These are phyloP conservation scores for Aldabrachelys gigantea DNA, from an alignment of 2,113 vertebrate species.

Conservation along the genomic window DNA sequence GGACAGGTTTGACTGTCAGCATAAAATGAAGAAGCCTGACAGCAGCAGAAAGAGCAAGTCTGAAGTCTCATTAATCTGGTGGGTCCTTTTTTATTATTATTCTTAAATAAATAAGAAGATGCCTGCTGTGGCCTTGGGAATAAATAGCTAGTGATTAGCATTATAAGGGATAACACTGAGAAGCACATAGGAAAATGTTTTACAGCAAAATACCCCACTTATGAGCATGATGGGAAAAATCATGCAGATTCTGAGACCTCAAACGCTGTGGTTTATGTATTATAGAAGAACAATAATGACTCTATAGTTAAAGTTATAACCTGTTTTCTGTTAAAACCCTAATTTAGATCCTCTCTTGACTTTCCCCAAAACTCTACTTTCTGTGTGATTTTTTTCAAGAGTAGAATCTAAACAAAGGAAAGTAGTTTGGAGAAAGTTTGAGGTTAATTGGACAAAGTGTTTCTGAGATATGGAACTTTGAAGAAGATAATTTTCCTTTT, in stretches of 20 bases:
- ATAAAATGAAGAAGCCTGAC: conserved; percentile 58
- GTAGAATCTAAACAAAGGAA: neutral
- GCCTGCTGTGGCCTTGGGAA: conserved; percentile 26
- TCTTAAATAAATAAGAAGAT: conserved; percentile 9
- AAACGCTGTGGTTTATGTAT: conserved; percentile 8
- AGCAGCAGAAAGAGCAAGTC: conserved; percentile 12
- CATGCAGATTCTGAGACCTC: neutral
- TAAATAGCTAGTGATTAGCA: conserved; percentile 8
- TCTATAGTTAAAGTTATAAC: conserved; percentile 11
- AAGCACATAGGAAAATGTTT: conserved; percentile 10
- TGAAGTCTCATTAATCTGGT: conserved; percentile 44
- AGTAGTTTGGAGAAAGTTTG: conserved; percentile 1
- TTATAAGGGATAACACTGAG: neutral
- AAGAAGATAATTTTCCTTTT: neutral
- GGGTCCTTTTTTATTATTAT: neutral
- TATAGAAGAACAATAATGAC: conserved; percentile 2
- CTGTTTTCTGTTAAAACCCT: conserved; percentile 34
- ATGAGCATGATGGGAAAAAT: neutral
- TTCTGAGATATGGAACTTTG: neutral
- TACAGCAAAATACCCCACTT: neutral
- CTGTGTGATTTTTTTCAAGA: neutral
- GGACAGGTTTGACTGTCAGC: conserved; percentile 60
- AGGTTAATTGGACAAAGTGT: neutral
- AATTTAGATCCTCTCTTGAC: neutral
- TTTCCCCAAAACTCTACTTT: conserved; percentile 23